phyloP scores from a whole-genome alignment of 2,888 invertebrate species.

The Drosophila subsilvestris region DNA sequence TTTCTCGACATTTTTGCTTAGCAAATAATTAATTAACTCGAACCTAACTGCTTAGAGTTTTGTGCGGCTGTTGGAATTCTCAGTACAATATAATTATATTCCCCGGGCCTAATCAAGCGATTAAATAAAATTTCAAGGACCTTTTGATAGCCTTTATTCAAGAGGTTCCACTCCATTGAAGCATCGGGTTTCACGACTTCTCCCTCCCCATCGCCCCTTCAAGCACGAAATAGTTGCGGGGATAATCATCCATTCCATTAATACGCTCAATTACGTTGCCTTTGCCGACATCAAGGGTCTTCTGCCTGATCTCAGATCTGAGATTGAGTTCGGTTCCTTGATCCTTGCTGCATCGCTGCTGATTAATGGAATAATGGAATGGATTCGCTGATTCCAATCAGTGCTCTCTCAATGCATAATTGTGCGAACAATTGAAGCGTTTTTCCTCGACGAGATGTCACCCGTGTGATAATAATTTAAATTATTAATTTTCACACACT shows the following conservation, averaged over 20 bases:
- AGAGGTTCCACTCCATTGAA: conserved; percentile 33
- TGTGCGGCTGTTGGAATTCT: conserved; percentile 17
- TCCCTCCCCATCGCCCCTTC: conserved; percentile 5
- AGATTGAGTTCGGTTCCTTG: not conserved
- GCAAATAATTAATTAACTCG: conserved; percentile 5
- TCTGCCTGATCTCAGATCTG: conserved; percentile 7
- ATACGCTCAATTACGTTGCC: conserved; percentile 24
- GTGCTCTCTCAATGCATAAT: not conserved
- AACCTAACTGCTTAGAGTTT: conserved; percentile 20
- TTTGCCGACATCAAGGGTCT: not conserved
- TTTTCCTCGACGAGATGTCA: not conserved
- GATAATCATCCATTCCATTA: conserved; percentile 33
- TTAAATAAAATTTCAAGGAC: conserved; percentile 12
- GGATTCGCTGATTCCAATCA: not conserved
- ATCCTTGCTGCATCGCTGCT: not conserved
- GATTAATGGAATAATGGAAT: not conserved
- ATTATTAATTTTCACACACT: not conserved
- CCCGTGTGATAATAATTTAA: not conserved
- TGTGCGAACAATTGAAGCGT: not conserved
- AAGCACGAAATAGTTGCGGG: conserved; percentile 28
- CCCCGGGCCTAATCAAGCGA: conserved; percentile 32
- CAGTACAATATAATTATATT: conserved; percentile 20
- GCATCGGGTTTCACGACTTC: conserved; percentile 32
- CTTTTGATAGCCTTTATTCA: conserved; percentile 1
- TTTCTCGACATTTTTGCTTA: not conserved